Percentiles rank a stretch among this genome's conserved stretches.
These are phyloP conservation scores for Omphaloscelis lunosa DNA, from an alignment of 2,888 invertebrate species.

Conservation along the genomic window DNA sequence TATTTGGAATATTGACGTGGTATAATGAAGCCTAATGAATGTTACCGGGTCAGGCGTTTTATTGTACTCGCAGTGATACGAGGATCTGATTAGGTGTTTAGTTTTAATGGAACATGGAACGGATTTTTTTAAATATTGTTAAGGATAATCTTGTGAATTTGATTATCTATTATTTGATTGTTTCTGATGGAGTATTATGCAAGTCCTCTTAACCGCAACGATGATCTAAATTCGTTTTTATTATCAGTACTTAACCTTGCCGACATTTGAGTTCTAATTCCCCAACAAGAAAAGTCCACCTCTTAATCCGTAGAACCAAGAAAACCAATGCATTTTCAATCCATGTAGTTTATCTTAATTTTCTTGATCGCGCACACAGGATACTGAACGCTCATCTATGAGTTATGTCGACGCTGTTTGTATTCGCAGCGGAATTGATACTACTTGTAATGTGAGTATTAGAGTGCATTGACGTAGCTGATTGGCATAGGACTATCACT, in stretches of 20 bases:
- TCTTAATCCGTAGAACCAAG: not conserved
- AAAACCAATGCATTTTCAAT: not conserved
- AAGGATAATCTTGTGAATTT: constrained; percentile 54
- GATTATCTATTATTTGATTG: constrained; percentile 16
- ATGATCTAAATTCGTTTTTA: not conserved
- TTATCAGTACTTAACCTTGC: not conserved
- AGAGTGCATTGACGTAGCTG: not conserved
- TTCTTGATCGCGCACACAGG: not conserved
- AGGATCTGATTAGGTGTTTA: constrained; percentile 49
- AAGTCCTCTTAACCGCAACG: not conserved
- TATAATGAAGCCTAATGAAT: constrained; percentile 62
- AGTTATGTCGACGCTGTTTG: constrained; percentile 9
- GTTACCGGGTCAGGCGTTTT: constrained; percentile 44
- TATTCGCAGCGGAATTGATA: not conserved
- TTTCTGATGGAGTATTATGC: not conserved
- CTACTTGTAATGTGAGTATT: not conserved
- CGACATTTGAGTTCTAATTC: not conserved
- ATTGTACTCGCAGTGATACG: constrained; percentile 29
- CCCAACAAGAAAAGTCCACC: no score
- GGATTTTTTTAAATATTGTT: constrained; percentile 34
- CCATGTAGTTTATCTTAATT: not conserved
- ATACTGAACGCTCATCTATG: constrained; percentile 29
- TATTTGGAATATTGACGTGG: constrained; percentile 62
- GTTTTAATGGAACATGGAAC: constrained; percentile 40
- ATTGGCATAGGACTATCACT: not conserved